Base-by-base conservation (phyloP, 2,888 invertebrate species). In the Camponotus fellah region DNA sequence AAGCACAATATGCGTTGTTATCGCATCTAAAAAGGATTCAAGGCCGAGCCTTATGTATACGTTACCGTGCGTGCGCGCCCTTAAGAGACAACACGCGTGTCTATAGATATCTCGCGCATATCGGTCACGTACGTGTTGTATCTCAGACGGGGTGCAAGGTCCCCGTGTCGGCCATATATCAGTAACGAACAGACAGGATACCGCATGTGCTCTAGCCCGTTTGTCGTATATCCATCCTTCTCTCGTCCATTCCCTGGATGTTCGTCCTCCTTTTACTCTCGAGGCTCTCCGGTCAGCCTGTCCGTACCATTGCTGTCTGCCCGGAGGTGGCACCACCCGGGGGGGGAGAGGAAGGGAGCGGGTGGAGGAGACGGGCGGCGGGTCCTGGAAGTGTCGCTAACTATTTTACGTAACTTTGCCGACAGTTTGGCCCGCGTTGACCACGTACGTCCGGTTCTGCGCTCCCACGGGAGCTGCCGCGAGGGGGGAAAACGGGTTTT, bases 341-440 rank as follows among this genome's bases (percentile, higher is more conserved):
- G 46, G 46, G 17, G 8, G n/a, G 49, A 17, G 17, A 0, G 49
- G 49, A 2, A 49, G n/a, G 17, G 49, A 2, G 49, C 82, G 83
- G 34, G 75, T 75, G 84, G 79, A 83, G 75, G 79, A 72, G 68
- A 74, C 10, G 81, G 72, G 77, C 69, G 82, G 75, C 76, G 87
- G 87, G 83, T 88, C 88, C 89, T 92, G 92, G 92, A 94, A 94
- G 94, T 94, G 95, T 95, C 94, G 94, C 94, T 95, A 95, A 95
- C 95, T 95, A 95, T 95, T 95, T 95, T 95, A 95, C 95, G 93
- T 94, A 95, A 95, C 95, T 95, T 94, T 90, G 94, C 92, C 94
- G 94, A 94, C 95, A 94, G 95, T 94, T 95, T 94, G 94, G 93
- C 92, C 93, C 92, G 92, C 92, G 95, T 93, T 95, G 95, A 95